Evolutionary conservation across 1,140 invertebrate genomes (phyloP), one percentile per base, ranked within the genome.

Genomic region (Solen grandis): DNA sequence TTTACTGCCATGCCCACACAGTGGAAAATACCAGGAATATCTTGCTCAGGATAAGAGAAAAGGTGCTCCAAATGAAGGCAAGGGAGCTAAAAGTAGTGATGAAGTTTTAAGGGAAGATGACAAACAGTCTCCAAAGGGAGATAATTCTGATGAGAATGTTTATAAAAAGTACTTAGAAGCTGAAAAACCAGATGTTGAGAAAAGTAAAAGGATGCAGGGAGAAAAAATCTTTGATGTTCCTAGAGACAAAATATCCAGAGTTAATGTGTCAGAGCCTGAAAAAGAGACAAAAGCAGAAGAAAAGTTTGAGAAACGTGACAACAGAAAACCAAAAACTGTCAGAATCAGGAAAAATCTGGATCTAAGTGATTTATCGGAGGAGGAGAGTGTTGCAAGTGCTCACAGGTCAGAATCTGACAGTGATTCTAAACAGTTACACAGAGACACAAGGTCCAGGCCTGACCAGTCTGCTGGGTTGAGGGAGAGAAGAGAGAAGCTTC

Each of bases 91-190:
- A 14, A 31, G 22, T 2, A 31, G 16, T 57, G 41, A 29, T 35
- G 50, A 46, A 10, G 19, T 68, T n/a, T 38, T 38, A 36, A 50
- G 0, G 25, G 25, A 10, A 68, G 65, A 16, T 22, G n/a, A 36
- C 22, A 41, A 38, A 38, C 10, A 70, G n/a, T 27, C 5, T 35
- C 27, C n/a, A 31, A 66, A 38, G 63, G 63, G 25, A 35, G 35
- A 3, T 35, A 66, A 35, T 19, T 19, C 25, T 22, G 19, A 5
- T 66, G 29, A 36, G 27, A 66, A 38, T 36, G 36, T 59, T 38
- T 87, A 87, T 80, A 87, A 82, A 78, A 68, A 80, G 41, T 87
- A 84, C 59, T 65, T 87, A 63, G 38, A 85, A 72, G 86, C 86
- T 5, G 86, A 87, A 54, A 84, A 75, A 68, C 86, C 86, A 27